phyloP scores from a whole-genome alignment of 2,797 vertebrate species.

The Enteromius thamalakanensis region DNA sequence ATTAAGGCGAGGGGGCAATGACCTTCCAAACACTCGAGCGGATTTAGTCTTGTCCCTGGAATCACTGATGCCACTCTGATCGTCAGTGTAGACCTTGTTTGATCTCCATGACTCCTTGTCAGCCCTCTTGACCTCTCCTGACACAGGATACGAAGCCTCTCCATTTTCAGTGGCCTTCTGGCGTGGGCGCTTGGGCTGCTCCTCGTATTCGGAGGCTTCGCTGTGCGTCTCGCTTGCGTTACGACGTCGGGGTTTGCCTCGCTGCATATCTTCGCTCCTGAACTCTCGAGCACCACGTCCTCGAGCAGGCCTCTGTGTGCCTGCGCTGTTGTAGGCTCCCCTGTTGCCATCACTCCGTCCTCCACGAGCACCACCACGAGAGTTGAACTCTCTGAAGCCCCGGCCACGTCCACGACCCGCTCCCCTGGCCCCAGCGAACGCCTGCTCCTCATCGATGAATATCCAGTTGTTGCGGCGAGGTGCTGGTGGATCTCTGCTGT shows the following conservation, averaged over 20 bases:
- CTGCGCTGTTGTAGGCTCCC: conserved; percentile 71
- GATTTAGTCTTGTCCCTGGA: conserved; percentile 79
- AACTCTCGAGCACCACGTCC: conserved; percentile 85
- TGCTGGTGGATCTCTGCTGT: conserved; percentile 78
- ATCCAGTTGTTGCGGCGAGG: conserved; percentile 96
- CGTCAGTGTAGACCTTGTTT: conserved; percentile 89
- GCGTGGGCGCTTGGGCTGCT: conserved; percentile 93
- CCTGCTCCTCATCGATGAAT: conserved; percentile 97
- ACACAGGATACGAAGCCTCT: conserved; percentile 73
- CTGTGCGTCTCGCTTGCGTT: conserved; percentile 96
- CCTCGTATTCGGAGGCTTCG: conserved; percentile 94
- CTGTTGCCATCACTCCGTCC: conserved; percentile 62
- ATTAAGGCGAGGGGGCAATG: conserved; percentile 90
- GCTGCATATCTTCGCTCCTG: conserved; percentile 86
- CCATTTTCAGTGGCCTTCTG: conserved; percentile 88
- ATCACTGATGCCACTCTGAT: conserved; percentile 76
- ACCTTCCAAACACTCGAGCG: conserved; percentile 84
- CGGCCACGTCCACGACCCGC: conserved; percentile 84
- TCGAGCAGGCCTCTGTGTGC: conserved; percentile 68
- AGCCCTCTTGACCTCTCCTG: conserved; percentile 81
- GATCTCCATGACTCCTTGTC: conserved; percentile 94
- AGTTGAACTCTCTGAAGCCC: conserved; percentile 90
- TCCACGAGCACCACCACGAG: conserved; percentile 72
- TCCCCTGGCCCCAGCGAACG: conserved; percentile 86
- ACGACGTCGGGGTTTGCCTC: conserved; percentile 87